Percentiles rank a stretch among this genome's conserved stretches.
phyloP scores from a whole-genome alignment of 30 jellyfish, hydroid and myxozoan species.

The Aurelia aurita complex sp. Pacific region DNA sequence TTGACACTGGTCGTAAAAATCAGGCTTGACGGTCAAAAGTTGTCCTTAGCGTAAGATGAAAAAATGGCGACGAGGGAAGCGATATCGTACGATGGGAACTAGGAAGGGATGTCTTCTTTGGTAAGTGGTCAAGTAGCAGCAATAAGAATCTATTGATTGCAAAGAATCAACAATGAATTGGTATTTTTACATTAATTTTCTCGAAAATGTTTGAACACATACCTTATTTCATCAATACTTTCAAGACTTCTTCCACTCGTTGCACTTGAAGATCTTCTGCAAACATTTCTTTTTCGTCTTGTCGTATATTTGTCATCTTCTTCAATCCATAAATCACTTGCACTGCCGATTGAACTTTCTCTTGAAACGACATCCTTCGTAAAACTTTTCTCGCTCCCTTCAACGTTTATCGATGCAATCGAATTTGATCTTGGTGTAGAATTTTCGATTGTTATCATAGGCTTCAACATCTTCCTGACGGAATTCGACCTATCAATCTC shows the following conservation, averaged over 20 bases:
- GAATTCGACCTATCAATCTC: constrained; percentile 26
- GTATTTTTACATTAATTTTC: too few species aligned
- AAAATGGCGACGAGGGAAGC: too few species aligned
- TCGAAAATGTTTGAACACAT: background rate
- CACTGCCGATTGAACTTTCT: constrained; percentile 73
- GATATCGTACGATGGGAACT: too few species aligned
- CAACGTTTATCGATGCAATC: background rate
- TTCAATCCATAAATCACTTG: constrained; percentile 70
- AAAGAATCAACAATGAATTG: too few species aligned
- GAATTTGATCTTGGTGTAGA: constrained; percentile 45
- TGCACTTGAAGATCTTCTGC: constrained; percentile 48
- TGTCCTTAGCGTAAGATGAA: too few species aligned
- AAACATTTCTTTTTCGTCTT: constrained; percentile 4
- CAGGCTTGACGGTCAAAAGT: too few species aligned
- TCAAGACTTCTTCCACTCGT: constrained; percentile 53
- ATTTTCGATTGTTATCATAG: constrained; percentile 39
- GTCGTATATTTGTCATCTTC: constrained; percentile 33
- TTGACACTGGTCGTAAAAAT: too few species aligned
- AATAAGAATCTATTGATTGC: too few species aligned
- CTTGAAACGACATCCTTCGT: constrained; percentile 23
- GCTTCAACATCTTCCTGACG: constrained; percentile 29
- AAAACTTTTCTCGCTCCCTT: background rate
- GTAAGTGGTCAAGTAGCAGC: too few species aligned
- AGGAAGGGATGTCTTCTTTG: too few species aligned
- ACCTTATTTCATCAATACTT: constrained; percentile 40